Evolutionary conservation across 2,888 invertebrate genomes (phyloP), one percentile per base, ranked within the genome.

Genomic region (Sphaeridia pumilis): DNA sequence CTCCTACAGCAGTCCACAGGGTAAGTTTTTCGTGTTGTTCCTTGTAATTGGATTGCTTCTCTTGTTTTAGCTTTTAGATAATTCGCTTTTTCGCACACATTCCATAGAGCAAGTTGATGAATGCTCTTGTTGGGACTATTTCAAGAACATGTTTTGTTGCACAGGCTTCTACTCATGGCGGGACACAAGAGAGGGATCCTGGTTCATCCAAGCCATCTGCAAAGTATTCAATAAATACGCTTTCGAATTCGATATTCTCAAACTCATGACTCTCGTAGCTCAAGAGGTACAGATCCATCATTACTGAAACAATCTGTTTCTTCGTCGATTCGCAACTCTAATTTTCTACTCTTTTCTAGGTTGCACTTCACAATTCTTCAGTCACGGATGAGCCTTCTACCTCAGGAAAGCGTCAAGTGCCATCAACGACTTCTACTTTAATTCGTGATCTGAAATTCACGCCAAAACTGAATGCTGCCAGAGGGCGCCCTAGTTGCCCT

Each of bases 151-250:
- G 22, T 43, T 43, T 24, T 24, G 20, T 20, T 12, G 66, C 67
- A 2, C 66, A 84, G 87, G 94, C 50, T 90, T 81, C 69, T 94
- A 83, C 72, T 90, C 93, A 0, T 94, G 93, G 93, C 80, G 94
- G 49, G 93, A 93, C 69, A 87, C 89, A 27, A 84, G 84, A 27
- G 81, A 85, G 57, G 94, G 94, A 1, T 93, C 94, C 0, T 95
- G 94, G 94, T 95, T 93, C 68, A 85, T 95, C 74, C 94, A 94
- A 71, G 83, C 93, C 0, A 74, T 95, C 26, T 87, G 87, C 68
- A 78, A 82, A 38, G 87, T 90, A 67, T 70, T 94, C 46, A 78
- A 80, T 53, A 77, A 79, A 58, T 78, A 82, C 67, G 86, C 82
- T 5, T 76, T 76, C 62, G 78, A 81, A 26, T 76, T 81, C 67